Base-by-base conservation (phyloP, 2,888 invertebrate species). In the Zonitis immaculata region DNA sequence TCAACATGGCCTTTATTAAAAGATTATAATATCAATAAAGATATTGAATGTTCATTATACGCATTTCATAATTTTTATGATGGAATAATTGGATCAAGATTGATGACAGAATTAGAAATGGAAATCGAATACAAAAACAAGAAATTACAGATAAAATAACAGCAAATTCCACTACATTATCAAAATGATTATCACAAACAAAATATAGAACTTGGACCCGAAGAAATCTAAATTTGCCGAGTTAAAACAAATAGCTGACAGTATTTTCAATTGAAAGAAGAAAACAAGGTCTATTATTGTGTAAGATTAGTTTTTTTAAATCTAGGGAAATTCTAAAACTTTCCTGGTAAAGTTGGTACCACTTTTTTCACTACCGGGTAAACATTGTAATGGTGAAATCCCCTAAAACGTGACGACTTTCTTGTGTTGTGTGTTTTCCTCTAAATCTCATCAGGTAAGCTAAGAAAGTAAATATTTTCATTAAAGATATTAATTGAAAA, bases 251-350 rank as follows among this genome's bases (percentile, higher is more conserved):
- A 30, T 12, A 30, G 12, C 3, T 22, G 22, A 32, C 35, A 22
- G 22, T 22, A 22, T 22, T 22, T 22, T 22, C 22, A 22, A 22
- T 22, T 12, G 52, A 68, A 1, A 67, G 66, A 2, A 69, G 68
- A 60, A 60, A 60, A 0, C 61, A 69, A 48, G n/a, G n/a, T n/a
- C 55, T 72, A n/a, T 50, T 70, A 67, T 44, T 65, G 62, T 50
- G 67, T 69, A 3, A 58, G 65, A 44, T n/a, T 32, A 25, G 8
- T 53, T n/a, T 6, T 69, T n/a, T n/a, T n/a, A n/a, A n/a, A n/a
- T n/a, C n/a, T 1, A 58, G 63, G 32, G 59, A 64, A 11, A 25
- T 59, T 4, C 55, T 63, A 6, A 57, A 56, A 56, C 12, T n/a
- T n/a, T n/a, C n/a, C n/a, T n/a, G n/a, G n/a, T n/a, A n/a, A n/a